A percentile compares a stretch with the other conserved stretches of the same genome.
Evolutionary conservation across 2,113 vertebrate genomes (phyloP).

Genomic region (Prunella fulvescens): DNA sequence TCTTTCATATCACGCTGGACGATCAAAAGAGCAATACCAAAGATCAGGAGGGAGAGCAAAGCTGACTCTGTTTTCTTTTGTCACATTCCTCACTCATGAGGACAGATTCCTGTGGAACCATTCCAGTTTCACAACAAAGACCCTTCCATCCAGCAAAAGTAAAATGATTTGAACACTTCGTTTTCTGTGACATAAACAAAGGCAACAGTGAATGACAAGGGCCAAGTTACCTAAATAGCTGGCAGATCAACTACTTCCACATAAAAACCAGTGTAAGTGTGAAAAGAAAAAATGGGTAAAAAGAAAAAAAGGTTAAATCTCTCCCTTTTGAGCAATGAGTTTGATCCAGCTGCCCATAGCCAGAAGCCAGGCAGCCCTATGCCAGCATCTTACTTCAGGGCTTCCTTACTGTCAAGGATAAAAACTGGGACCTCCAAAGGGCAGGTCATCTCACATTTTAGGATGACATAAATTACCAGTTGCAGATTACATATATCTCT

Average conservation of each 20-base stretch:
- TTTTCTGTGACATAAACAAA: conserved; percentile 40
- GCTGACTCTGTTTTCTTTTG: background rate
- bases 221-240: background rate
- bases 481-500: background rate
- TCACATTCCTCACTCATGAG: conserved; percentile 32
- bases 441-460: background rate
- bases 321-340: background rate
- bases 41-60: conserved; percentile 2
- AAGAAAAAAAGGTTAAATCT: background rate
- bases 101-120: conserved; percentile 15
- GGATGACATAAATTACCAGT: background rate
- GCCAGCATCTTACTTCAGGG: background rate
- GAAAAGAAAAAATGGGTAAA: background rate
- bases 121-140: conserved; percentile 38
- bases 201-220: background rate
- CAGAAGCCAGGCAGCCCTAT: background rate
- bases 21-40: background rate
- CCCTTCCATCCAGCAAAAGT: background rate
- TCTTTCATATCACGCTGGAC: background rate
- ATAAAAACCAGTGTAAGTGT: background rate
- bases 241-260: background rate
- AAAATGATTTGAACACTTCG: conserved; percentile 9
- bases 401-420: background rate
- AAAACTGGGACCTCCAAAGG: background rate
- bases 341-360: background rate